Evolutionary conservation across 2,888 invertebrate genomes (phyloP).

Genomic region (Noctua fimbriata): DNA sequence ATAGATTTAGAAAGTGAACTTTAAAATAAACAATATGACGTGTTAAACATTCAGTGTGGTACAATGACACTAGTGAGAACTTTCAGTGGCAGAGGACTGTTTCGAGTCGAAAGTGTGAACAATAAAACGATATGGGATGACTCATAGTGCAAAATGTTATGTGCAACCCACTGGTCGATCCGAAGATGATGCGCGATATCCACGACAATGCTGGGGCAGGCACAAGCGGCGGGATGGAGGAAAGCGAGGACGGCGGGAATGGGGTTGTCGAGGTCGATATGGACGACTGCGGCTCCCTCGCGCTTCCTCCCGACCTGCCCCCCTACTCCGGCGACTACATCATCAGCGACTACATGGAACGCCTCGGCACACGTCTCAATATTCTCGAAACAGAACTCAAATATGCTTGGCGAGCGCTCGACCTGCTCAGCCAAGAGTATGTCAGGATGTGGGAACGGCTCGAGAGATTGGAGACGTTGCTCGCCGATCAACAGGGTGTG

Average conservation of each 20-base stretch:
- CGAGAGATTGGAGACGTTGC: constrained; percentile 96
- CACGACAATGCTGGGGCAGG: constrained; percentile 89
- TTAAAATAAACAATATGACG: constrained; percentile 76
- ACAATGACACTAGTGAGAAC: constrained; percentile 82
- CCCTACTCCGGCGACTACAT: constrained; percentile 93
- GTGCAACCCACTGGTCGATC: constrained; percentile 84
- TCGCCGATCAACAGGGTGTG: constrained; percentile 97
- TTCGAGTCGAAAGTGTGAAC: constrained; percentile 84
- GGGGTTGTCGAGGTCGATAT: constrained; percentile 89
- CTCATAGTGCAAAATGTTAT: constrained; percentile 89
- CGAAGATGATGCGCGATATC: constrained; percentile 90
- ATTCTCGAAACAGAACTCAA: constrained; percentile 97
- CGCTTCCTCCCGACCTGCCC: constrained; percentile 88
- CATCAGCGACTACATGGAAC: constrained; percentile 97
- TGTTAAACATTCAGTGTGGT: constrained; percentile 76
- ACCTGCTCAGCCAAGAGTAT: constrained; percentile 97
- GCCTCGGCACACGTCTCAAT: constrained; percentile 95
- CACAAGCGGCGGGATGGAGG: constrained; percentile 89
- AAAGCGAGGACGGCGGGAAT: constrained; percentile 89
- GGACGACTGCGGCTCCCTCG: constrained; percentile 90
- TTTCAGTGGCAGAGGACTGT: constrained; percentile 77
- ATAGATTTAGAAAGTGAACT: constrained; percentile 72
- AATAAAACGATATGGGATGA: constrained; percentile 90
- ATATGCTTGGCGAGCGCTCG: constrained; percentile 97
- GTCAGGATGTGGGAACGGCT: constrained; percentile 98